Base-by-base conservation (phyloP, 2,113 vertebrate species). In the Sapajus apella region DNA sequence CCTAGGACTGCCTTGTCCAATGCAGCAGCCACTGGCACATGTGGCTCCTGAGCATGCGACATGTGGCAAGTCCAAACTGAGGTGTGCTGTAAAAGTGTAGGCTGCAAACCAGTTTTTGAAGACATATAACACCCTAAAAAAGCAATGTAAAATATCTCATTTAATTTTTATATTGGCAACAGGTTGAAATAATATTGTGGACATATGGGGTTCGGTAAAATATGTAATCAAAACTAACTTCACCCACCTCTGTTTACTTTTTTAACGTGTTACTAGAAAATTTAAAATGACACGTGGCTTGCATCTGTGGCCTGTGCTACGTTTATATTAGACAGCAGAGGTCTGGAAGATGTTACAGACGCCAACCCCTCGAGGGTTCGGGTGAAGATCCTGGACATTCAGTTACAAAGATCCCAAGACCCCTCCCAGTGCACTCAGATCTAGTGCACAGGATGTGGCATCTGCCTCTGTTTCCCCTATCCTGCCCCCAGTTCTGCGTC, bases 361-460 rank as follows among this genome's bases (percentile, higher is more conserved):
- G 10, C 27, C 79, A 58, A 4, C 3, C 21, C 25, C 91, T n/a
- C 52, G 40, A 73, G 52, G 72, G 27, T 45, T 55, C 72, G 35
- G 55, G 50, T 76, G n/a, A 50, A 66, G 11, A 55, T 16, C 20
- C 27, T 47, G 37, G 35, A 52, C 32, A 2, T 23, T 50, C 40
- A 58, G 58, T 55, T 64, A 27, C 45, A 43, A 18, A 5, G 35
- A 61, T 35, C 64, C 68, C n/a, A 32, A 68, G 13, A 17, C 35
- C 16, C 23, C 25, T 4, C 56, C 58, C 32, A 21, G 30, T 0
- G 21, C 35, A 16, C 87, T 58, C 58, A 47, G 56, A 35, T 50
- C 52, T 83, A 45, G 66, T 1, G 1, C 72, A 52, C 0, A 27
- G 50, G 35, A 72, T 1, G 0, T 20, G 84, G 12, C 21, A 13